Conservation (phyloP, 2,888 invertebrate species). For the Leistus spinibarbis region DNA sequence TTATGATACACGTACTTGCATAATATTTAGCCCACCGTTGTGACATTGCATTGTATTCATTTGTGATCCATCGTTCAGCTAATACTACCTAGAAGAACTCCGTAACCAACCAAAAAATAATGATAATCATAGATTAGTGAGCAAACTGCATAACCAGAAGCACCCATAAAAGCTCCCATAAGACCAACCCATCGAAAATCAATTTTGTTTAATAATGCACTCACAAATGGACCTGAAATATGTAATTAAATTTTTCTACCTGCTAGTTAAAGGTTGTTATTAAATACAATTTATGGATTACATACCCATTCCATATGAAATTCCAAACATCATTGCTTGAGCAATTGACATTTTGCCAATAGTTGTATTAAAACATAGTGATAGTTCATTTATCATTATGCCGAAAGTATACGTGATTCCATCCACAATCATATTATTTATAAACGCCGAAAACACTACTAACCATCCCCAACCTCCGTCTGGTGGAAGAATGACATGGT, state of each 20-base stretch:
- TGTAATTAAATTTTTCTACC: not conserved
- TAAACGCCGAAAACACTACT: constrained; percentile 62
- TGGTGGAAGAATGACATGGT: constrained; percentile 56
- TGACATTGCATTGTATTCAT: no score
- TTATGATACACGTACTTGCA: no score
- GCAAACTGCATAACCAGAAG: constrained; percentile 44
- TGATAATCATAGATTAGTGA: constrained; percentile 43
- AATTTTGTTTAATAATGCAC: constrained; percentile 50
- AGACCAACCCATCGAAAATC: constrained; percentile 50
- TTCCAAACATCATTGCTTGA: not conserved
- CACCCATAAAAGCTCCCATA: constrained; percentile 47
- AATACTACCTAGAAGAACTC: constrained; percentile 48
- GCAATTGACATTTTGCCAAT: constrained; percentile 23
- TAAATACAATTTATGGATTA: not conserved
- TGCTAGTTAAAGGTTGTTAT: no score
- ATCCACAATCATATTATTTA: constrained; percentile 64
- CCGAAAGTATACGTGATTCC: constrained; percentile 66
- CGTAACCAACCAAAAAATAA: constrained; percentile 47
- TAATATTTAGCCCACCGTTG: no score
- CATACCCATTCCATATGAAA: constrained; percentile 3
- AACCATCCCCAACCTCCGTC: constrained; percentile 70
- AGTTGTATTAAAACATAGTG: constrained; percentile 44
- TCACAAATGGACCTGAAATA: constrained; percentile 25
- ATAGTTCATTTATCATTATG: constrained; percentile 58
- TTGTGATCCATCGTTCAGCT: no score